phyloP scores from a whole-genome alignment of 2,113 vertebrate species.

The Oreochromis spilurus region DNA sequence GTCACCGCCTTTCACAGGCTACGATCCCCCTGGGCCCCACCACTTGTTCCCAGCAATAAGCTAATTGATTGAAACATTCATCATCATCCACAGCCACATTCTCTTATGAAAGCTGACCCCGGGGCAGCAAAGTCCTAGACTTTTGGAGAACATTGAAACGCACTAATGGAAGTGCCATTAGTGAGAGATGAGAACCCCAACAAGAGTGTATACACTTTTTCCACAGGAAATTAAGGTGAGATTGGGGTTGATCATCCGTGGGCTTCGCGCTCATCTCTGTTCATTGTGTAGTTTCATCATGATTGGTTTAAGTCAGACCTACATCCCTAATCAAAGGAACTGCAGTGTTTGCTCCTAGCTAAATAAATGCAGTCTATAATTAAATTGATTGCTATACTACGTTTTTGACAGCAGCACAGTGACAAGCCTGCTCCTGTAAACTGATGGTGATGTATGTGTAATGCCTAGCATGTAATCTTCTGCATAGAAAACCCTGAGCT shows the following conservation, averaged over 20 bases:
- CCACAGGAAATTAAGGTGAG: not conserved
- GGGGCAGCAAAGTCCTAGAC: conserved; percentile 14
- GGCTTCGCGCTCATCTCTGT: not conserved
- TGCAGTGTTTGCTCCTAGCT: not conserved
- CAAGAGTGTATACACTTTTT: not conserved
- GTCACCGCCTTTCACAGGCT: conserved; percentile 31
- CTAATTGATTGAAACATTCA: conserved; percentile 66
- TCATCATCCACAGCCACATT: conserved; percentile 34
- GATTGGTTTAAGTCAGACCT: not conserved
- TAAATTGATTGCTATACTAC: conserved; percentile 20
- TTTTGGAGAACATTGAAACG: conserved; percentile 30
- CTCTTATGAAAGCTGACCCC: conserved; percentile 13
- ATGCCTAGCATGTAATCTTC: not conserved
- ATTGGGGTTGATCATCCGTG: not conserved
- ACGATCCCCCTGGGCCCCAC: conserved; percentile 8
- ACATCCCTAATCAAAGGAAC: not conserved
- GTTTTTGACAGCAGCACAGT: not conserved
- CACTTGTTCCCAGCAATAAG: conserved; percentile 60
- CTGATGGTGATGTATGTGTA: not conserved
- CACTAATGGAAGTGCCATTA: conserved; percentile 39
- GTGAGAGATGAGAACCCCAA: not conserved
- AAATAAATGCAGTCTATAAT: not conserved
- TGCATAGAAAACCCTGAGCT: not conserved
- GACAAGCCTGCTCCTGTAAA: not conserved
- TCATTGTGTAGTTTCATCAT: not conserved